Base-by-base conservation (phyloP, 2,113 vertebrate species). In the Trochalopteron elliotii region DNA sequence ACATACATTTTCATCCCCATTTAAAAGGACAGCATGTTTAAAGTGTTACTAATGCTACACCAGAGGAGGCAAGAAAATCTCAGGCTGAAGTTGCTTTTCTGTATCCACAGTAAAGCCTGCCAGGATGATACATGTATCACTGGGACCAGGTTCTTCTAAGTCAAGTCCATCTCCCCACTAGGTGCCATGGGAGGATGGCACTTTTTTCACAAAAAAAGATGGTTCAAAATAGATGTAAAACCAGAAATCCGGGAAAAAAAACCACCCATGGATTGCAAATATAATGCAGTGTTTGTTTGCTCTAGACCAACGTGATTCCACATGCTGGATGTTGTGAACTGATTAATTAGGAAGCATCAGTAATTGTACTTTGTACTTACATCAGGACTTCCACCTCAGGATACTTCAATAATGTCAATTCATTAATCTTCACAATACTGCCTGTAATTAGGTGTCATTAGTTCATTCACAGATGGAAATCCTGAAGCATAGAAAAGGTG, bases 401-500 rank as follows among this genome's bases (percentile, higher is more conserved):
- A 94, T 87, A 69, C 86, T 93, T 93, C 88, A 93, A 50, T 93
- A 94, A 93, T 81, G 86, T 92, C 83, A 96, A 95, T 94, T 94
- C 89, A 92, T 88, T 92, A 92, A 93, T 96, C 89, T 89, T 84
- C 92, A 71, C 93, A 71, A 92, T 87, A 52, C 53, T 81, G 83
- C 44, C 90, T 89, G 67, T 60, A 92, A 94, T 89, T 86, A 94
- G 64, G 64, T 93, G 72, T 68, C 96, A 90, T 93, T 83, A 90
- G 90, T 91, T 90, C 92, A 83, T 94, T 92, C 87, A 77, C 76
- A 91, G 57, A 94, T 90, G 75, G 91, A 93, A 97, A 96, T 95
- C 87, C 50, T 76, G 81, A 87, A 87, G 56, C 60, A 50, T 15
- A 64, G 69, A 92, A 90, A 89, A 89, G 67, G 45, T 88, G 79